These are phyloP conservation scores for Agapornis canus DNA, from an alignment of 2,797 vertebrate species.

Conservation along the genomic window DNA sequence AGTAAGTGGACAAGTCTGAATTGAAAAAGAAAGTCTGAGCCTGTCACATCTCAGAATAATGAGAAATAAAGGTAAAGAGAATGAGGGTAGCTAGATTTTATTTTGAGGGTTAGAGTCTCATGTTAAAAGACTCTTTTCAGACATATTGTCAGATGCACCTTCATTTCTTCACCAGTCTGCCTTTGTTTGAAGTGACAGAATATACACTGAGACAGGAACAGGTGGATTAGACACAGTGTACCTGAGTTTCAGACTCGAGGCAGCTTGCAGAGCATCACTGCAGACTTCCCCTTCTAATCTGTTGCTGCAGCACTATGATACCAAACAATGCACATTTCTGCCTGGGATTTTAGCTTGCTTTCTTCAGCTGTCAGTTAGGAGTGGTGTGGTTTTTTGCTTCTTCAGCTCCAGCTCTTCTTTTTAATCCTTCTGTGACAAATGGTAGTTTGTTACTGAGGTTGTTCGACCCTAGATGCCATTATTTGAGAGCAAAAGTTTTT, in stretches of 20 bases:
- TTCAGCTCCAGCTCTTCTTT: neutral
- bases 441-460: neutral
- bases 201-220: neutral
- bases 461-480: neutral
- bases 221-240: rapidly evolving
- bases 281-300: neutral
- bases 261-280: neutral
- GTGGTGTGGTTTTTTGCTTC: neutral
- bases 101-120: neutral
- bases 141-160: neutral
- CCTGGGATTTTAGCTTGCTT: neutral
- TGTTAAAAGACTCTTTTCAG: neutral
- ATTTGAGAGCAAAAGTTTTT: neutral
- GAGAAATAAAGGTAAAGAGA: neutral
- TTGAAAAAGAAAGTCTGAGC: neutral
- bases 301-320: neutral
- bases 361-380: neutral
- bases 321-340: neutral
- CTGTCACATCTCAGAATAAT: neutral
- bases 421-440: neutral
- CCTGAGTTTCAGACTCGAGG: neutral
- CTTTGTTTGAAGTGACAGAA: neutral
- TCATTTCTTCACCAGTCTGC: neutral
- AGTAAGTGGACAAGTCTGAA: neutral
- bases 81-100: neutral